phyloP scores from a whole-genome alignment of 2,797 vertebrate species.

The Aeoliscus strigatus region DNA sequence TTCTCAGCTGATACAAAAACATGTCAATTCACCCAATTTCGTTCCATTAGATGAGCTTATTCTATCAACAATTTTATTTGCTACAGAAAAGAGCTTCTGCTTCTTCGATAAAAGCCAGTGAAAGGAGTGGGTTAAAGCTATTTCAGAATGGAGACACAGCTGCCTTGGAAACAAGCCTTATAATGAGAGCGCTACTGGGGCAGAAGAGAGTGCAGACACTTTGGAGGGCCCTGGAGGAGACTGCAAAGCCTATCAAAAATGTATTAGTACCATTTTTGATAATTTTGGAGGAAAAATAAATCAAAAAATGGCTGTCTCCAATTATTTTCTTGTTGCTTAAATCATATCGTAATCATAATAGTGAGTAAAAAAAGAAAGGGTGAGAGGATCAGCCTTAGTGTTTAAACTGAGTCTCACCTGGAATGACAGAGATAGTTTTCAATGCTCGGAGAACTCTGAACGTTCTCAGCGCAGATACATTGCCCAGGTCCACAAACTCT shows the following conservation, averaged over 20 bases:
- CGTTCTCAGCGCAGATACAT: constrained; percentile 99
- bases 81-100: constrained; percentile 18
- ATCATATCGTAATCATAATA: constrained; percentile 67
- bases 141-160: constrained; percentile 50
- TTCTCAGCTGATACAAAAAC: constrained; percentile 23
- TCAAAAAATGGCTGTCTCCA: constrained; percentile 74
- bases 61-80: constrained; percentile 15
- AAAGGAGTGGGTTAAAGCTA: constrained; percentile 35
- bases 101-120: constrained; percentile 28
- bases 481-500: constrained; percentile 99
- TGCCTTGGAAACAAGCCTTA: constrained; percentile 54
- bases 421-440: constrained; percentile 99
- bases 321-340: constrained; percentile 60
- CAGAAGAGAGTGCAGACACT: constrained; percentile 65
- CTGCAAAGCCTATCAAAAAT: constrained; percentile 92
- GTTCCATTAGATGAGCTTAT: constrained; percentile 9
- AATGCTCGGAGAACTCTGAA: constrained; percentile 99
- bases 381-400: constrained; percentile 81
- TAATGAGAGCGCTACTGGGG: constrained; percentile 56
- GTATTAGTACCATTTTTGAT: constrained; percentile 82
- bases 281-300: constrained; percentile 75
- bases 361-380: constrained; percentile 74
- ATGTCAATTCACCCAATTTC: constrained; percentile 16
- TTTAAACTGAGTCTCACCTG: constrained; percentile 96
- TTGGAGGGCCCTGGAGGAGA: constrained; percentile 72